Evolutionary conservation across 2,113 vertebrate genomes (phyloP).

Genomic region (Conger conger): DNA sequence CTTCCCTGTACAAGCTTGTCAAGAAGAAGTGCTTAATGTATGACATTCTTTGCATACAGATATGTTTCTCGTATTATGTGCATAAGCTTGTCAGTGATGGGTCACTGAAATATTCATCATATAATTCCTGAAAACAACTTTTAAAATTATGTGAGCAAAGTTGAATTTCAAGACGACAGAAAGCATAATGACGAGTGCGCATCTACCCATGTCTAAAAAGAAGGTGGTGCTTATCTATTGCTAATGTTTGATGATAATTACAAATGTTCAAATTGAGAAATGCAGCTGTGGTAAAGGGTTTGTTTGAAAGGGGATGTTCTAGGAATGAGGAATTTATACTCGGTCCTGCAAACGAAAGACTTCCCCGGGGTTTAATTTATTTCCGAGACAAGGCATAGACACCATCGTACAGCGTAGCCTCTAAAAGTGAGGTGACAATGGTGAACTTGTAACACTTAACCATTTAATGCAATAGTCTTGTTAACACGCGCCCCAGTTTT

Average conservation of each 20-base stretch:
- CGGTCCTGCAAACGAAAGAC: neutral
- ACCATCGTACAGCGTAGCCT: neutral
- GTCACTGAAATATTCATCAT: conserved; percentile 1
- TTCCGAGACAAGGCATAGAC: neutral
- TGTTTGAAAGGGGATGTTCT: neutral
- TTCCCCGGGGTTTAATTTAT: neutral
- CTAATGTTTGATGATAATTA: neutral
- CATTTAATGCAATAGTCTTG: neutral
- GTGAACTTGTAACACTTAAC: neutral
- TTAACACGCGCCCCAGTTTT: neutral
- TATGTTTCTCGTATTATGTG: neutral
- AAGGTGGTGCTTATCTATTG: neutral
- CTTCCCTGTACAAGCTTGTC: conserved; percentile 6
- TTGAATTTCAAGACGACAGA: neutral
- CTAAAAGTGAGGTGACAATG: neutral
- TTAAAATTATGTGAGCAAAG: neutral
- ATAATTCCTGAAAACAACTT: neutral
- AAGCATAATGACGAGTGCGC: neutral
- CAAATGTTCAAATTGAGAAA: neutral
- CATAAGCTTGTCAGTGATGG: neutral
- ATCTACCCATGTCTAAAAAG: neutral
- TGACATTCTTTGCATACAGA: conserved; percentile 7
- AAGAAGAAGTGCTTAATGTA: neutral
- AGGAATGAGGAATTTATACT: neutral
- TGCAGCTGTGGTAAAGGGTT: neutral